phyloP scores from a whole-genome alignment of 2,888 invertebrate genomes.

The Brenthis ino region DNA sequence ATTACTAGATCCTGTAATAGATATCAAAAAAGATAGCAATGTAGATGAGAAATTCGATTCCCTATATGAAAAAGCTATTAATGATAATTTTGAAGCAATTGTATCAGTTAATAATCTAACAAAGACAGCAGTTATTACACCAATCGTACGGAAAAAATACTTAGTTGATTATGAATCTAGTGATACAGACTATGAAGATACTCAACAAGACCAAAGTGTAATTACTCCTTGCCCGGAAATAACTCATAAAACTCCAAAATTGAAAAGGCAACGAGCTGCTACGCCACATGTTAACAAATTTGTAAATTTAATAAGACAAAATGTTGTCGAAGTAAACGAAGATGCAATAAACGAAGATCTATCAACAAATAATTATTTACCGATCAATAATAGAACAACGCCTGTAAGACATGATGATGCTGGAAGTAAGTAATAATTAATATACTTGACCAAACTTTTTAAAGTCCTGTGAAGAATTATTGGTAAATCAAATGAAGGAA shows the following conservation, averaged over 20 bases:
- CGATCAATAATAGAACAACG: conserved; percentile 50
- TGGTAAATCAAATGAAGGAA: background rate
- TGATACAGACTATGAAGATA: conserved; percentile 58
- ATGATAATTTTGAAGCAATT: conserved; percentile 61
- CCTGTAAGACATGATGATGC: conserved; percentile 53
- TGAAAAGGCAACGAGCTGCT: conserved; percentile 56
- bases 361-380: conserved; percentile 40
- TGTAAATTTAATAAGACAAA: conserved; percentile 57
- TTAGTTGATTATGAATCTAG: conserved; percentile 73
- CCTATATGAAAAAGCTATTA: conserved; percentile 59
- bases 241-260: conserved; percentile 60
- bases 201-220: conserved; percentile 41
- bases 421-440: conserved; percentile 47
- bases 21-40: conserved; percentile 40
- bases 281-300: conserved; percentile 72
- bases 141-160: conserved; percentile 61
- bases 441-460: background rate
- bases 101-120: conserved; percentile 59
- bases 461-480: conserved; percentile 4
- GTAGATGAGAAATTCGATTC: conserved; percentile 68
- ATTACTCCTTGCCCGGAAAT: conserved; percentile 56
- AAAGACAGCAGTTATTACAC: conserved; percentile 72
- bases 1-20: conserved; percentile 50
- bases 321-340: conserved; percentile 58
- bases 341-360: conserved; percentile 49